Base-by-base conservation (phyloP, 2,113 vertebrate genomes). In the Genyomyrus donnyi region DNA sequence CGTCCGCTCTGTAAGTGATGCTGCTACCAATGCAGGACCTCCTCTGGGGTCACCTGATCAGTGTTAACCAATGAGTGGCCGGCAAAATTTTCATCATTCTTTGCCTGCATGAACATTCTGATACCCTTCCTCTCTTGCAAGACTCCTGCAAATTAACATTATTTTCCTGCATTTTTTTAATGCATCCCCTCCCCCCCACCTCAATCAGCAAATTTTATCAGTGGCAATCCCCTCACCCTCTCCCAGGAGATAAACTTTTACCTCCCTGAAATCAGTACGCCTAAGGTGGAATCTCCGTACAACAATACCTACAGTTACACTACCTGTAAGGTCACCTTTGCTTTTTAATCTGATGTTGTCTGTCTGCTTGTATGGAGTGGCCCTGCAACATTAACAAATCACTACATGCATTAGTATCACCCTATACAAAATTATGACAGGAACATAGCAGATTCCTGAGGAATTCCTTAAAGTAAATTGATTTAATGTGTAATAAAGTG, bases 1-100 rank as follows among this genome's bases (percentile, higher is more conserved):
- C 80, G 85, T 92, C 91, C 93, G 93, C 83, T 91, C 90, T 9
- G 95, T 96, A 92, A 96, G 96, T 95, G 45, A 74, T 17, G 19
- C 89, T 3, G n/a, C 4, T 2, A 85, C 83, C 21, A 49, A 46
- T 85, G 19, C 13, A 80, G 74, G 74, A 39, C 74, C 35, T 35
- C 74, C 74, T 80, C 15, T 80, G 35, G 62, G 74, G 74, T 42
- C 70, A 77, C 70, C 15, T 77, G 31, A 39, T 19, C 5, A 77
- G 3, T 39, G 27, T 35, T 39, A 77, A 7, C 70, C 70, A 77
- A 39, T 31, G 70, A 35, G 15, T 19, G 70, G 31, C 13, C 70
- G 35, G 31, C 31, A 39, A 74, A 19, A 17, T 9, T 39, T 77
- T 31, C 13, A 74, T 15, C 66, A 35, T 74, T 17, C 58, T 62